Base-by-base conservation (phyloP, 2,113 vertebrate genomes). In the Phyllostomus hastatus region DNA sequence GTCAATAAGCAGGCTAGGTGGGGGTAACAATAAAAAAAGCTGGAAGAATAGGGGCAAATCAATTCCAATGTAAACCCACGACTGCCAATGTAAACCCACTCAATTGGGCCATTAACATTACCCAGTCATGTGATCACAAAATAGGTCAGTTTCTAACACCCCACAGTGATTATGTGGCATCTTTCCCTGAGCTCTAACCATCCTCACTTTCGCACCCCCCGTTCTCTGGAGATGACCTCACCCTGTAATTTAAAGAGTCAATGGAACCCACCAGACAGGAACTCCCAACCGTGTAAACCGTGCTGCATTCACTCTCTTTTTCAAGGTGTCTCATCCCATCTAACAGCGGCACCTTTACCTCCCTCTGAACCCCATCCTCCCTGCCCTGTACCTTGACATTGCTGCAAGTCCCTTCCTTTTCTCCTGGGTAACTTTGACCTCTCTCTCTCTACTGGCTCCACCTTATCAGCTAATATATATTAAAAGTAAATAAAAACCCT, bases 241-340 rank as follows among this genome's bases (percentile, higher is more conserved):
- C 7, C 16, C 90, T 66, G 22, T 84, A 84, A 95, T 73, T 82
- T 86, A 96, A 81, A 81, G 14, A 82, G 38, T 64, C 91, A 76
- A 54, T 70, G 14, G 52, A 91, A 66, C 4, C 22, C 14, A 70
- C 22, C 14, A 85, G 8, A 72, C 54, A 10, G 10, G 64, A 89
- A 66, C n/a, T 78, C 17, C 19, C 50, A 95, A 81, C 50, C 35
- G 28, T 87, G 57, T 10, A 90, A 80, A 90, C 1, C 19, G 43
- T 86, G 19, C 16, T 66, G 38, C 1, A 24, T 67, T 90, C 16
- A 82, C 26, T 22, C 19, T 92, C 41, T 93, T 64, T 75, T 95
- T 92, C 43, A 92, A 19, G 6, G 31, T 15, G 1, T 46, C 41
- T 88, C 59, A 61, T 66, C 8, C 31, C 48, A 38, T 46, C n/a